Percentiles rank a stretch among this genome's conserved stretches.
phyloP scores from a whole-genome alignment of 2,888 invertebrate genomes.

The Rambutsinella grinnellia region DNA sequence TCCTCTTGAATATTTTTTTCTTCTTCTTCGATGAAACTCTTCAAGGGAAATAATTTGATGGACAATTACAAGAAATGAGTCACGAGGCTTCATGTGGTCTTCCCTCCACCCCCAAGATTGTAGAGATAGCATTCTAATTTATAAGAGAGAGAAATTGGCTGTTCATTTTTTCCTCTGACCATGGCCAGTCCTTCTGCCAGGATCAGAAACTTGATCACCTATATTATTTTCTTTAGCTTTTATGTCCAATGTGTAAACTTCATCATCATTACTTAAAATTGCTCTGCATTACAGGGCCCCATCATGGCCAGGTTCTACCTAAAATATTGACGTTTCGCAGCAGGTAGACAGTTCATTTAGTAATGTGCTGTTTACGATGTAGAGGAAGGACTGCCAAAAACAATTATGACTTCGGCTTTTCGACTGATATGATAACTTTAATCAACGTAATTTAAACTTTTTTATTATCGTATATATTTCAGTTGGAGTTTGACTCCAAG shows the following conservation, averaged over 20 bases:
- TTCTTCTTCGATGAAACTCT: no score
- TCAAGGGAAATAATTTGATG: background rate
- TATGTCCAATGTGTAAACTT: background rate
- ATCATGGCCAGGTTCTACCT: no score
- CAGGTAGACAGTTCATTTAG: background rate
- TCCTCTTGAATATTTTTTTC: no score
- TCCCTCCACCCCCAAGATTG: no score
- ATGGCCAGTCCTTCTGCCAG: constrained; percentile 27
- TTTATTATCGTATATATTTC: background rate
- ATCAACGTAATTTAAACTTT: constrained; percentile 8
- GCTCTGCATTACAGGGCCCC: no score
- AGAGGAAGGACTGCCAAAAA: background rate
- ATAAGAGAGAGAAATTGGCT: background rate
- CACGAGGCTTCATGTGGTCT: background rate
- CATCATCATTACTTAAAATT: background rate
- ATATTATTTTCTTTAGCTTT: constrained; percentile 6
- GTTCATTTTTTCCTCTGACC: constrained; percentile 4
- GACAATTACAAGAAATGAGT: background rate
- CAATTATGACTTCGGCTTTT: background rate
- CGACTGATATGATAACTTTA: constrained; percentile 21
- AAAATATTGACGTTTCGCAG: background rate
- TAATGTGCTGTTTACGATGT: background rate
- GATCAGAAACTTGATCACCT: constrained; percentile 45
- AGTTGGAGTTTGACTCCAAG: background rate
- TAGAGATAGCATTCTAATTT: background rate